Conservation (phyloP, 2,113 vertebrate genomes). For the Acanthisitta chloris region DNA sequence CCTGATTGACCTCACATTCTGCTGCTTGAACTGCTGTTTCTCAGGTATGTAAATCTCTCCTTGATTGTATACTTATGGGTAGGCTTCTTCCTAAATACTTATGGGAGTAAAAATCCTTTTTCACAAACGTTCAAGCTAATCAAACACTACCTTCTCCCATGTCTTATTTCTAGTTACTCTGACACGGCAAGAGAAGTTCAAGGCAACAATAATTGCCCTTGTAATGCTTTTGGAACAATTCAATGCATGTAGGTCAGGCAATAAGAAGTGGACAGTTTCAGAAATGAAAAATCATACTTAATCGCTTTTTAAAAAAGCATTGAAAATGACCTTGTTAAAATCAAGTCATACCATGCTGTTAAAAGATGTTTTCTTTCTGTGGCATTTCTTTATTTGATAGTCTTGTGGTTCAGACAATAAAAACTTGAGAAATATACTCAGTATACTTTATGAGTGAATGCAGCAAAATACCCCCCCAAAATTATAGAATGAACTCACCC, state of each 20-base stretch:
- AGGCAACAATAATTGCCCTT: slow-evolving; percentile 73
- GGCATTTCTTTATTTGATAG: slow-evolving; percentile 25
- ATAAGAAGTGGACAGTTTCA: slow-evolving; percentile 61
- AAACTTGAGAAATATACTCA: slow-evolving; percentile 52
- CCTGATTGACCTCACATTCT: slow-evolving; percentile 73
- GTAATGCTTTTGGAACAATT: slow-evolving; percentile 75
- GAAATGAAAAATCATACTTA: slow-evolving; percentile 70
- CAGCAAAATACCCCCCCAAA: slow-evolving; percentile 1
- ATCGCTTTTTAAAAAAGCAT: slow-evolving; percentile 57
- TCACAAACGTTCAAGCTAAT: slow-evolving; percentile 55
- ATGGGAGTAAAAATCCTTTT: slow-evolving; percentile 54
- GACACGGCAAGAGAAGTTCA: slow-evolving; percentile 68
- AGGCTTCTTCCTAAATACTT: slow-evolving; percentile 55
- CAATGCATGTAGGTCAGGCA: slow-evolving; percentile 62
- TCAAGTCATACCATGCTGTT: slow-evolving; percentile 51
- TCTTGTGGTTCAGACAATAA: background rate
- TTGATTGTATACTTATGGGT: slow-evolving; percentile 42
- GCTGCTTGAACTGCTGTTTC: slow-evolving; percentile 65
- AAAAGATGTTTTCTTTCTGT: background rate
- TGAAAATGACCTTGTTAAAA: slow-evolving; percentile 71
- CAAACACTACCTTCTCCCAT: slow-evolving; percentile 48
- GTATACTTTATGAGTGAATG: slow-evolving; percentile 36
- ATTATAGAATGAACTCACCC: slow-evolving; percentile 46
- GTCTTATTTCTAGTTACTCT: slow-evolving; percentile 66
- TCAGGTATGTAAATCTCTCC: slow-evolving; percentile 73